A percentile compares a stretch with the other conserved stretches of the same genome.
phyloP scores from a whole-genome alignment of 1,140 invertebrate genomes.

The Laupala kohalensis region DNA sequence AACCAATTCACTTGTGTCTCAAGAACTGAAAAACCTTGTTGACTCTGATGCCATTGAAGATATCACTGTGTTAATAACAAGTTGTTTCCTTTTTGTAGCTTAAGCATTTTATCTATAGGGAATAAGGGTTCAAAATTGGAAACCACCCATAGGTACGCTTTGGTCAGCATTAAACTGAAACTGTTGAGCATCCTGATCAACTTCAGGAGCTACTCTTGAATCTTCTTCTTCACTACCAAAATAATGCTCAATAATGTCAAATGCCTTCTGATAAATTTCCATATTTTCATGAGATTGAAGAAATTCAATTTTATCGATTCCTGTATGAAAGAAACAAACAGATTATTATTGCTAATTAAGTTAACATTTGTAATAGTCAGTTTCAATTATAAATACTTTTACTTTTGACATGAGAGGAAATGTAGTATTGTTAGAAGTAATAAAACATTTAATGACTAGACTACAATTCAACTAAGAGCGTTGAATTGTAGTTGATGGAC shows the following conservation, averaged over 20 bases:
- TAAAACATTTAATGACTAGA: too few species aligned
- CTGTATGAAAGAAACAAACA: slow-evolving; percentile 34
- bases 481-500: too few species aligned
- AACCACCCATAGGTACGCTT: slow-evolving; percentile 38
- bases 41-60: background rate
- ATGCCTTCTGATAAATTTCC: slow-evolving; percentile 92
- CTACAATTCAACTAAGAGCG: too few species aligned
- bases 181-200: slow-evolving; percentile 63
- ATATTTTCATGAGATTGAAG: slow-evolving; percentile 92
- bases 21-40: background rate
- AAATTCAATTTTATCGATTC: slow-evolving; percentile 94
- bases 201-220: slow-evolving; percentile 60
- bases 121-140: slow-evolving; percentile 8
- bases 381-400: too few species aligned
- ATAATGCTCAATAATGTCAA: slow-evolving; percentile 91
- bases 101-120: background rate
- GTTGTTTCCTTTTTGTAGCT: background rate
- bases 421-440: too few species aligned
- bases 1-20: background rate
- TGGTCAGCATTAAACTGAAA: slow-evolving; percentile 61
- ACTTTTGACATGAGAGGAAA: too few species aligned
- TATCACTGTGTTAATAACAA: background rate
- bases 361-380: too few species aligned
- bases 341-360: too few species aligned
- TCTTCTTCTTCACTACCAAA: slow-evolving; percentile 88